phyloP scores from a whole-genome alignment of 2,113 vertebrate species.

The Hemichromis elongatus region DNA sequence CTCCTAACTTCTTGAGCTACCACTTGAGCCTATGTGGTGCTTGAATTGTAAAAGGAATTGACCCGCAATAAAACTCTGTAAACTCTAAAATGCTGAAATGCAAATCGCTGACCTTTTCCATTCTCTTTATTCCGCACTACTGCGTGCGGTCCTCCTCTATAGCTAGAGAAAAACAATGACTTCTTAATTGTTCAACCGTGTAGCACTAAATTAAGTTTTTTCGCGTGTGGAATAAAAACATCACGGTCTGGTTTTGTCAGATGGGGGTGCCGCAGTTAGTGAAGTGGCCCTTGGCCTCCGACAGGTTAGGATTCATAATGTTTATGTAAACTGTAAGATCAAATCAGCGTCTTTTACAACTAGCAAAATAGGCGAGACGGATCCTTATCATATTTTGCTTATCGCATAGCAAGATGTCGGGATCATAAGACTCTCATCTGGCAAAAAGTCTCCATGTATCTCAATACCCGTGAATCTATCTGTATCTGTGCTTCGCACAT shows the following conservation, averaged over 20 bases:
- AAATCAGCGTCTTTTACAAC: neutral
- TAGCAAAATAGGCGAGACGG: neutral
- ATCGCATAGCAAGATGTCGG: neutral
- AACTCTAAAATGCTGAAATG: constrained; percentile 37
- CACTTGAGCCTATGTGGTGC: constrained; percentile 63
- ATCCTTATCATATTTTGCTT: neutral
- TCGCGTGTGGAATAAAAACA: neutral
- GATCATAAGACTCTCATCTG: neutral
- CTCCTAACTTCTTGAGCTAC: neutral
- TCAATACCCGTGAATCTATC: neutral
- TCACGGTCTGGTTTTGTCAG: neutral
- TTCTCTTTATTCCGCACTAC: neutral
- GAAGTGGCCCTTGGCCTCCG: neutral
- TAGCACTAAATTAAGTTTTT: neutral
- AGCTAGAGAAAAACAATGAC: neutral
- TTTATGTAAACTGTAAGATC: neutral
- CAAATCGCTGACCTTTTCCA: constrained; percentile 6
- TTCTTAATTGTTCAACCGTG: neutral
- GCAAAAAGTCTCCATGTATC: neutral
- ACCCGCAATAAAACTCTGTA: constrained; percentile 75
- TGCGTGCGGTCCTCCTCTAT: neutral
- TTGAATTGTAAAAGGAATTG: constrained; percentile 80
- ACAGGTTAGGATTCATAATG: neutral
- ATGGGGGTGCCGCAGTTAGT: neutral
- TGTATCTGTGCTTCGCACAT: neutral